These are phyloP conservation scores for Macrosoma leucophasiata DNA, from an alignment of 2,888 invertebrate species.

Conservation along the genomic window DNA sequence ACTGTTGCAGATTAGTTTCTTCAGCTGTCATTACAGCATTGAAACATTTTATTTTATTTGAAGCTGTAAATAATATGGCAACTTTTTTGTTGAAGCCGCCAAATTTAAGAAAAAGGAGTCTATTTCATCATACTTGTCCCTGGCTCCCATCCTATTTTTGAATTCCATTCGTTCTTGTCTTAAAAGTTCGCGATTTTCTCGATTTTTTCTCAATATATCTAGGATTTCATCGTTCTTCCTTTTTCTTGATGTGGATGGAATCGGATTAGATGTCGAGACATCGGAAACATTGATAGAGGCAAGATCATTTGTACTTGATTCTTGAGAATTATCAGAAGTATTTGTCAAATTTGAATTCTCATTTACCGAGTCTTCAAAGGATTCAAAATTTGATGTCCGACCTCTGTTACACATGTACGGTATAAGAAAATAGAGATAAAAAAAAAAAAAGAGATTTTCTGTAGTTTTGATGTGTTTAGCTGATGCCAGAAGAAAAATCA, in stretches of 20 bases:
- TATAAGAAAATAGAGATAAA: slow-evolving; percentile 3
- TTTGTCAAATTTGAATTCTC: slow-evolving; percentile 18
- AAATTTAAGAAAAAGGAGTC: slow-evolving; percentile 15
- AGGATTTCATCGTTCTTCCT: slow-evolving; percentile 24
- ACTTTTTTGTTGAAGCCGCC: slow-evolving; percentile 19
- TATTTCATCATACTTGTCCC: slow-evolving; percentile 21
- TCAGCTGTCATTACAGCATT: slow-evolving; percentile 19
- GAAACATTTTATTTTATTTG: slow-evolving; percentile 22
- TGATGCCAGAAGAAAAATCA: slow-evolving; percentile 20
- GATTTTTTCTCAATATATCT: slow-evolving; percentile 22
- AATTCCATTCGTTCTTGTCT: slow-evolving; percentile 21
- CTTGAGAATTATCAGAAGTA: slow-evolving; percentile 18
- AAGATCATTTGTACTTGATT: slow-evolving; percentile 21
- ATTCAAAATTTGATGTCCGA: slow-evolving; percentile 17
- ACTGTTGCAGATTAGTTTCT: slow-evolving; percentile 16
- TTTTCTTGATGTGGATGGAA: slow-evolving; percentile 22
- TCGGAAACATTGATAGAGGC: slow-evolving; percentile 16
- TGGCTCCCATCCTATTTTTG: slow-evolving; percentile 22
- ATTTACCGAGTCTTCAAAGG: no score
- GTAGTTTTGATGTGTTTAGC: no score
- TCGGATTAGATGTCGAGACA: slow-evolving; percentile 14
- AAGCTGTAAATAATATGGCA: slow-evolving; percentile 23
- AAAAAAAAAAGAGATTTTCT: no score
- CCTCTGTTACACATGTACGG: slow-evolving; percentile 22
- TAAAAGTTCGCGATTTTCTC: slow-evolving; percentile 19